Conservation (phyloP, 2,797 vertebrate species). For the Acrossocheilus wenchowensis region DNA sequence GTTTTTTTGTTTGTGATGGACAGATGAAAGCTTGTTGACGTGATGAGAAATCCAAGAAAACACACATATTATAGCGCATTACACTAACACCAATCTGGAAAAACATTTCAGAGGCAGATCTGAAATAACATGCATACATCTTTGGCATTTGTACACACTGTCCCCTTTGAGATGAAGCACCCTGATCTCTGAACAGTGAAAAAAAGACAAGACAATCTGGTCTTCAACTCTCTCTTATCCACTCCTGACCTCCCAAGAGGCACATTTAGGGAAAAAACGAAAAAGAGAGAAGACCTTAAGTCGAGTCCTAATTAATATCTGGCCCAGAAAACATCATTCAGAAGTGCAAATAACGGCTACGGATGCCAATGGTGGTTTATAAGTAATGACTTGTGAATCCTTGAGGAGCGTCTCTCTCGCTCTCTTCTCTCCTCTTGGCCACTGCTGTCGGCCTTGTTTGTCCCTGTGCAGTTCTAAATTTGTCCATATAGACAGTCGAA, state of each 20-base stretch:
- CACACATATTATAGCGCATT: constrained; percentile 2
- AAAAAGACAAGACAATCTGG: constrained; percentile 29
- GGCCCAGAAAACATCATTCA: constrained; percentile 41
- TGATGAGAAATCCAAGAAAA: constrained; percentile 20
- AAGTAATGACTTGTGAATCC: constrained; percentile 52
- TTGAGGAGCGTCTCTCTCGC: constrained; percentile 8
- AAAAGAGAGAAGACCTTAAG: constrained; percentile 40
- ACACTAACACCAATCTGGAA: neutral
- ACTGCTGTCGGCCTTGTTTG: constrained; percentile 40
- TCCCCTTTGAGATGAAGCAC: constrained; percentile 6
- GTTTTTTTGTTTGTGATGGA: neutral
- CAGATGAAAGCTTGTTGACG: constrained; percentile 25
- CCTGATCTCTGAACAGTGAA: constrained; percentile 15
- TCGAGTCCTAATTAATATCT: constrained; percentile 55
- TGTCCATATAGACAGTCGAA: constrained; percentile 50
- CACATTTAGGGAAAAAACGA: constrained; percentile 16
- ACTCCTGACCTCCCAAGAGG: constrained; percentile 39
- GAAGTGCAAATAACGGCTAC: constrained; percentile 30
- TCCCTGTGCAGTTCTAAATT: constrained; percentile 44
- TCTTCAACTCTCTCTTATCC: constrained; percentile 23
- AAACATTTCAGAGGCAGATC: constrained; percentile 7
- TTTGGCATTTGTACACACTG: constrained; percentile 1
- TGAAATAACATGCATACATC: neutral
- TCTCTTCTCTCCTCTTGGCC: constrained; percentile 11
- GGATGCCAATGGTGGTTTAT: constrained; percentile 32